Evolutionary conservation across 2,888 invertebrate species (phyloP).

Genomic region (Andrena trimmerana): DNA sequence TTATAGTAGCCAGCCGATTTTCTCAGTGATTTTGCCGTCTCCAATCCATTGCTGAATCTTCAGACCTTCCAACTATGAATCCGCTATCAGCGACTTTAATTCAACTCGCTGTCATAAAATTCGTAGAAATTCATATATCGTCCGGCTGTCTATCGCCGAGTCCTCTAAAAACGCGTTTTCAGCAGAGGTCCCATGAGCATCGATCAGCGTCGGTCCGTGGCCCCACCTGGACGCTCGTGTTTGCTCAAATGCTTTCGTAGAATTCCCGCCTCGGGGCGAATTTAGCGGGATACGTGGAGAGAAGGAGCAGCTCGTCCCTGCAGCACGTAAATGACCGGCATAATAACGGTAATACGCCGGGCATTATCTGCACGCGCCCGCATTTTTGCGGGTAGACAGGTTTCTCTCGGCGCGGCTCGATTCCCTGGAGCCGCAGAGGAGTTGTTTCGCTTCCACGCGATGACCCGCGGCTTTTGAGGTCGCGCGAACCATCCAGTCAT

Average conservation of each 20-base stretch:
- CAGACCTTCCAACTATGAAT: too few species aligned
- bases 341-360: slow-evolving; percentile 81
- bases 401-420: slow-evolving; percentile 54
- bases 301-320: slow-evolving; percentile 64
- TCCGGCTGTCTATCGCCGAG: too few species aligned
- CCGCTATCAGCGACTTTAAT: too few species aligned
- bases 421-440: slow-evolving; percentile 30
- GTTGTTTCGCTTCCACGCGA: slow-evolving; percentile 64
- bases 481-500: slow-evolving; percentile 62
- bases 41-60: too few species aligned
- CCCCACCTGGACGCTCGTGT: slow-evolving; percentile 44
- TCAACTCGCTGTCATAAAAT: too few species aligned
- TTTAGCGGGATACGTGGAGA: slow-evolving; percentile 74
- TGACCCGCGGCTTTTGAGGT: slow-evolving; percentile 68
- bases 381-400: slow-evolving; percentile 75
- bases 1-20: not conserved
- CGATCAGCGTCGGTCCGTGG: not conserved
- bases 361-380: slow-evolving; percentile 83
- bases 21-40: too few species aligned
- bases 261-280: slow-evolving; percentile 72
- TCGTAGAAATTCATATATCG: too few species aligned
- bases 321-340: slow-evolving; percentile 78
- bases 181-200: too few species aligned
- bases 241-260: slow-evolving; percentile 76
- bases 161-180: too few species aligned